Percentiles rank a stretch among this genome's conserved stretches.
These are phyloP conservation scores for Leuctra nigra DNA, from an alignment of 2,888 invertebrate species.

Conservation along the genomic window DNA sequence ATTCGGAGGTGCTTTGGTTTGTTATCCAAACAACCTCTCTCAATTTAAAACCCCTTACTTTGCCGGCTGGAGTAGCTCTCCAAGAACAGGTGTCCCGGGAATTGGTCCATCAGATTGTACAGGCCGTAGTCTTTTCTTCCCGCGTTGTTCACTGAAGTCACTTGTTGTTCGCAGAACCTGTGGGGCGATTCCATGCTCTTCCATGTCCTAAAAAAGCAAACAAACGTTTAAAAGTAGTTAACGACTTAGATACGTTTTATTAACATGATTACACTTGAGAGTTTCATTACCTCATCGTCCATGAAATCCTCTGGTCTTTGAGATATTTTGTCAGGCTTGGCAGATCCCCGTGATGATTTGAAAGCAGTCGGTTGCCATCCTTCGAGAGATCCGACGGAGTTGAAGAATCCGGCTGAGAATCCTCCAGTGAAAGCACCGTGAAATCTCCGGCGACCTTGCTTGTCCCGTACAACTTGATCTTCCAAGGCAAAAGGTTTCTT, in stretches of 20 bases:
- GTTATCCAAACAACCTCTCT: no score
- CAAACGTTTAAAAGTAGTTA: not conserved
- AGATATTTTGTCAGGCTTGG: constrained; percentile 48
- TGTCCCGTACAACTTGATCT: constrained; percentile 87
- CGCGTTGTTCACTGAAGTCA: constrained; percentile 54
- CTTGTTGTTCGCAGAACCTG: constrained; percentile 71
- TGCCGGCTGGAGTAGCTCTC: constrained; percentile 60
- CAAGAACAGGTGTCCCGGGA: constrained; percentile 62
- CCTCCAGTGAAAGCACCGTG: constrained; percentile 99
- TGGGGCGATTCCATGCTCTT: constrained; percentile 94
- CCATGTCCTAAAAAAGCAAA: constrained; percentile 55
- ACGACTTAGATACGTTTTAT: not conserved
- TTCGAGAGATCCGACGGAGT: constrained; percentile 92
- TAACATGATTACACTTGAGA: not conserved
- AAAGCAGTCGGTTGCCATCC: constrained; percentile 91
- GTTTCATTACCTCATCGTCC: constrained; percentile 74
- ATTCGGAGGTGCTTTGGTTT: no score
- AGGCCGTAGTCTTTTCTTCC: constrained; percentile 35
- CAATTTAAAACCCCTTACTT: no score
- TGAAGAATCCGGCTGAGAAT: constrained; percentile 96
- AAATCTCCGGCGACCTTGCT: constrained; percentile 82
- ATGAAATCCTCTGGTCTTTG: constrained; percentile 91
- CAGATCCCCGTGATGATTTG: constrained; percentile 77
- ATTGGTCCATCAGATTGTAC: constrained; percentile 39
- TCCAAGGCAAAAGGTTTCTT: constrained; percentile 72